phyloP scores from a whole-genome alignment of 2,113 vertebrate genomes.

The Phyllostomus discolor region DNA sequence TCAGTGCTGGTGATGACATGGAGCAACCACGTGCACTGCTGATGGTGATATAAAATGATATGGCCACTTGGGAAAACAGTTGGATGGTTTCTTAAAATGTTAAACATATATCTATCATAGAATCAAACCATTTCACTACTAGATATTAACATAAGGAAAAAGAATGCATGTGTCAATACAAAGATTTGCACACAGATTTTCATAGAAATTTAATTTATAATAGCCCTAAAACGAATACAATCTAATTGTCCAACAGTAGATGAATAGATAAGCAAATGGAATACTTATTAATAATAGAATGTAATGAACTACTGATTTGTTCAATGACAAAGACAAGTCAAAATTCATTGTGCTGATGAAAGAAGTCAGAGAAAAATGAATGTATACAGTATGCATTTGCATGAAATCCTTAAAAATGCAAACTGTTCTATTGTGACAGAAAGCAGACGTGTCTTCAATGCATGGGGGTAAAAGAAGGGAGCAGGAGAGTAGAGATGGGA shows the following conservation, averaged over 20 bases:
- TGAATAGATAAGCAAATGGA: not conserved
- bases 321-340: not conserved
- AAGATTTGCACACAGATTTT: not conserved
- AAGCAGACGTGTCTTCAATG: not conserved
- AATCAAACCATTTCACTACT: not conserved
- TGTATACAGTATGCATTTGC: not conserved
- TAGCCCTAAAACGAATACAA: not conserved
- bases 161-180: not conserved
- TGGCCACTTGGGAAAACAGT: not conserved
- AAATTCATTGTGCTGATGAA: not conserved
- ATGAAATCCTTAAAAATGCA: not conserved
- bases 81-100: not conserved
- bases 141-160: not conserved
- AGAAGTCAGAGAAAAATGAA: not conserved
- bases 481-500: too few relatives aligned
- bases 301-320: not conserved
- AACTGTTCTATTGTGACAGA: not conserved
- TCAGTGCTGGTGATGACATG: not conserved
- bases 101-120: not conserved
- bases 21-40: not conserved
- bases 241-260: not conserved
- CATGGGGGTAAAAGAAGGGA: not conserved
- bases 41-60: not conserved
- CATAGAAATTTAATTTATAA: not conserved
- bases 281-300: not conserved